Evolutionary conservation across 2,113 vertebrate species (phyloP).

Genomic region (Melanerpes aurifrons): DNA sequence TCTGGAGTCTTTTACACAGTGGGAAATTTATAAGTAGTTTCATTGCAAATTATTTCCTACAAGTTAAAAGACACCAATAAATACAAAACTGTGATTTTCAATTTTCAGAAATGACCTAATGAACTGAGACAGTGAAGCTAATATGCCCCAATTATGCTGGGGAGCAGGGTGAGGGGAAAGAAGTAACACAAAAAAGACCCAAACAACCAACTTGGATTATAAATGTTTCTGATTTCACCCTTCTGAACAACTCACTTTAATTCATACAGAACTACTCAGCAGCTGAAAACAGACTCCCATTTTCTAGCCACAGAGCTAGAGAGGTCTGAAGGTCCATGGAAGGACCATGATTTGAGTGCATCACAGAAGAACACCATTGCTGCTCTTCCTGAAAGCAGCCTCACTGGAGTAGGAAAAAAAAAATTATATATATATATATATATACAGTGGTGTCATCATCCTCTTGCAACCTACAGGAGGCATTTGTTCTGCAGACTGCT

Average conservation of each 20-base stretch:
- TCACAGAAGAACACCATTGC: not conserved
- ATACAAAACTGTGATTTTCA: constrained; percentile 38
- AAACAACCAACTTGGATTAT: not conserved
- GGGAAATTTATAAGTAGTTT: constrained; percentile 22
- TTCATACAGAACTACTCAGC: not conserved
- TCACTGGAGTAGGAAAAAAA: not conserved
- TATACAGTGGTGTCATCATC: not conserved
- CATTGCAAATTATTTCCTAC: constrained; percentile 3
- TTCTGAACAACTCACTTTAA: constrained; percentile 18
- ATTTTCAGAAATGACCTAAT: constrained; percentile 53
- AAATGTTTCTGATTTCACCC: constrained; percentile 1
- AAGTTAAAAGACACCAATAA: constrained; percentile 31
- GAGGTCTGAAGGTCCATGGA: not conserved
- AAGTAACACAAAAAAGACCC: not conserved
- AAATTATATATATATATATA: not conserved
- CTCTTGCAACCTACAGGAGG: not conserved
- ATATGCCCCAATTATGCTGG: constrained; percentile 24
- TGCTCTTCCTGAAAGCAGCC: not conserved
- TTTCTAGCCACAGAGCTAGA: not conserved
- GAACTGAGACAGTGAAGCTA: constrained; percentile 40
- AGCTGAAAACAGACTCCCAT: not conserved
- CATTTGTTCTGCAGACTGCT: not conserved
- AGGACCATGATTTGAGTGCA: not conserved
- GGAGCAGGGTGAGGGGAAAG: not conserved
- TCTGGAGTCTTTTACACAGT: constrained; percentile 3